Evolutionary conservation across 1,140 invertebrate genomes (phyloP), one percentile per base, ranked within the genome.

Genomic region (Apolygus lucorum): DNA sequence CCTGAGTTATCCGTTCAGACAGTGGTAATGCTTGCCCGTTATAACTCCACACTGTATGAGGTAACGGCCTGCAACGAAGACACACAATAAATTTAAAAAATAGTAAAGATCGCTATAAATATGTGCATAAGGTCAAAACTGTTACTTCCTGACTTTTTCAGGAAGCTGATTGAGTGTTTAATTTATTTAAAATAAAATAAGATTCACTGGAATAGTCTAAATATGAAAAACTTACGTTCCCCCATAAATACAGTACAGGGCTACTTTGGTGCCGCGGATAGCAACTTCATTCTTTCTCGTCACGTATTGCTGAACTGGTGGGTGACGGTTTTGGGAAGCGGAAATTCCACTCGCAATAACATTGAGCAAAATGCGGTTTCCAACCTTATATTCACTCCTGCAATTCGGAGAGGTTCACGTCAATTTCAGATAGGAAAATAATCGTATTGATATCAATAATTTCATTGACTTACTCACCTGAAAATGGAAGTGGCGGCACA

Each of bases 171-270:
- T n/a, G n/a, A n/a, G n/a, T n/a, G n/a, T n/a, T n/a, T n/a, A n/a
- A n/a, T n/a, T n/a, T n/a, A n/a, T n/a, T n/a, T n/a, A n/a, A n/a
- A n/a, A n/a, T n/a, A n/a, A n/a, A n/a, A n/a, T n/a, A n/a, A n/a
- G n/a, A n/a, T n/a, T n/a, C n/a, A n/a, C n/a, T n/a, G n/a, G n/a
- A n/a, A n/a, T n/a, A n/a, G n/a, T n/a, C n/a, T n/a, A n/a, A n/a
- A n/a, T n/a, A n/a, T n/a, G n/a, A n/a, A n/a, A n/a, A n/a, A 87
- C 87, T 87, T 81, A 89, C 82, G 93, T 95, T 74, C 93, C 93
- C 75, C 93, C 93, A 79, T 84, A 94, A 74, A 96, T 95, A 77
- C 93, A 96, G 77, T 87, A 95, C 1, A 96, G 76, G 76, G 90
- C 88, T 1, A 91, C 85, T 72, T 85, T 87, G 76, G 91, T 89